A percentile compares a stretch with the other conserved stretches of the same genome.
Conservation (phyloP, 2,797 vertebrate species). For the Galago senegalensis region DNA sequence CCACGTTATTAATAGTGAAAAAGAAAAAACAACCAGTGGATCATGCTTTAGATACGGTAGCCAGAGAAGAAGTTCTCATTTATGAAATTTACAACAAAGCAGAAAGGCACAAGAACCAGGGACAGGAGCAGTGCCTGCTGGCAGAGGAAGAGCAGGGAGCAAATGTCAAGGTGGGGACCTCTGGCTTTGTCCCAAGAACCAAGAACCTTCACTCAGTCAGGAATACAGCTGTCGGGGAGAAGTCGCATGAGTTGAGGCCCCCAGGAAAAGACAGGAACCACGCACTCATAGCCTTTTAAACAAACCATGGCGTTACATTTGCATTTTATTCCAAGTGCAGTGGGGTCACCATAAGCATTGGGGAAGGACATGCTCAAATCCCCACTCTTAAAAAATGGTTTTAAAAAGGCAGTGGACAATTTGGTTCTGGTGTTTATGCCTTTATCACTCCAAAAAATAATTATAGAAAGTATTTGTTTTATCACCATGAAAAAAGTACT, state of each 20-base stretch:
- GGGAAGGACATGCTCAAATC: not conserved
- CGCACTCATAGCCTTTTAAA: not conserved
- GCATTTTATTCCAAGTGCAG: not conserved
- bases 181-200: not conserved
- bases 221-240: not conserved
- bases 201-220: not conserved
- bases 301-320: not conserved
- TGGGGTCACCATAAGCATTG: too few species aligned
- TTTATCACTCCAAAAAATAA: not conserved
- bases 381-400: not conserved
- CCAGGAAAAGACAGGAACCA: not conserved
- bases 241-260: not conserved
- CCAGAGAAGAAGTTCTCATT: not conserved
- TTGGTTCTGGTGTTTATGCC: not conserved
- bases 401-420: not conserved
- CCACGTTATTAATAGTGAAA: not conserved
- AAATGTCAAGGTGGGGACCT: too few species aligned
- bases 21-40: not conserved
- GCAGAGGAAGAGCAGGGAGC: not conserved
- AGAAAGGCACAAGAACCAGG: not conserved
- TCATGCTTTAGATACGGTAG: too few species aligned
- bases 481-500: not conserved
- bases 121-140: not conserved
- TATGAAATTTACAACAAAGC: not conserved
- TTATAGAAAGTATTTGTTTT: not conserved